Base-by-base conservation (phyloP, 2,113 vertebrate genomes). In the Saimiri boliviensis region DNA sequence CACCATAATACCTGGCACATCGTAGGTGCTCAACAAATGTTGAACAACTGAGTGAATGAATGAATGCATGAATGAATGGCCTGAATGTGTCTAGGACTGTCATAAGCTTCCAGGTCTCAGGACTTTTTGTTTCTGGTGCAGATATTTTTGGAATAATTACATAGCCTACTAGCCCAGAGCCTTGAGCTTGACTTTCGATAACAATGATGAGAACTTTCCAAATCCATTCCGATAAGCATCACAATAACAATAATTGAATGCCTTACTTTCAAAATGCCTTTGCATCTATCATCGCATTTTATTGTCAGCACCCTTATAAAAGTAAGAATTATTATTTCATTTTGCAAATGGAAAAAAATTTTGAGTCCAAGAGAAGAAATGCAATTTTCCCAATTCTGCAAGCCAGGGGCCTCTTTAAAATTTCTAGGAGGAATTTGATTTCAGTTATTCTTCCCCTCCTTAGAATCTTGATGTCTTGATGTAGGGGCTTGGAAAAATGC, bases 261-360 rank as follows among this genome's bases (percentile, higher is more conserved):
- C 49, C 86, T 97, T 95, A 32, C 85, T 95, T 96, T 85, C 58
- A 73, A 94, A 96, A 79, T 81, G 87, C 23, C 80, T 97, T 56
- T 45, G 56, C 70, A 85, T 87, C 35, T 89, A 90, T 93, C 94
- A 79, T 5, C 76, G 12, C 63, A 81, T 93, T 90, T 90, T 95
- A 85, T 96, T 94, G 76, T 91, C 97, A 82, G 66, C 35, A n/a
- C 3, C 71, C 88, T 97, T 77, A 77, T 66, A 97, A 93, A 93
- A 94, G 14, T 37, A 96, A 96, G 88, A 96, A 73, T 88, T 95
- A 93, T 92, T 89, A 87, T 94, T 97, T 93, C 88, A 93, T 90
- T 95, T 97, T 88, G 56, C 42, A 97, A 94, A 86, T 90, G 56
- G 85, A 94, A 96, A 93, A 58, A 86, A 92, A 81, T 40, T 37